These are phyloP conservation scores for Chaetoderma sp. DNA, from an alignment of 2,888 invertebrate species.

Conservation along the genomic window DNA sequence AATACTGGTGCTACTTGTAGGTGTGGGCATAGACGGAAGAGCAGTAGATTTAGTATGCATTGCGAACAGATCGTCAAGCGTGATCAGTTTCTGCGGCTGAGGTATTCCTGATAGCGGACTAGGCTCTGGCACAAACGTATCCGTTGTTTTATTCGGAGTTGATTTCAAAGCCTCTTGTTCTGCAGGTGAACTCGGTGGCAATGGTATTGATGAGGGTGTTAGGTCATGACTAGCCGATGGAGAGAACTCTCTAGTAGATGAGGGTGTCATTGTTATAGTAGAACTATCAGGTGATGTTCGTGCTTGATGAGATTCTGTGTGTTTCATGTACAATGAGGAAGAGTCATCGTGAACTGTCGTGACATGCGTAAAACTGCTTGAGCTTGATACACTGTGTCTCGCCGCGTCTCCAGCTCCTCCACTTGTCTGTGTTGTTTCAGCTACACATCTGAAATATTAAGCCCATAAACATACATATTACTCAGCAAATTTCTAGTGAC, in stretches of 20 bases:
- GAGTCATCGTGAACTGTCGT: slow-evolving; percentile 52
- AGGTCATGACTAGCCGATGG: slow-evolving; percentile 30
- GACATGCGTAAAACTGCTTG: slow-evolving; percentile 63
- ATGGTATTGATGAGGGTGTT: slow-evolving; percentile 56
- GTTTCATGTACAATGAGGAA: slow-evolving; percentile 51
- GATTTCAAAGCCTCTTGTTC: slow-evolving; percentile 54
- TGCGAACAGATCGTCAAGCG: neutral
- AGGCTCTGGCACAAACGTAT: neutral
- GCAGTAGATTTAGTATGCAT: neutral
- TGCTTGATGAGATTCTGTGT: slow-evolving; percentile 39
- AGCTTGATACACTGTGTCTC: slow-evolving; percentile 50
- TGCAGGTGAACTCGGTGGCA: slow-evolving; percentile 47
- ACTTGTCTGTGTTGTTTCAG: neutral
- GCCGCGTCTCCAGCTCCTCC: no score
- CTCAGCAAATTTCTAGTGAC: slow-evolving; percentile 10
- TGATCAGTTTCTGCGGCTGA: neutral
- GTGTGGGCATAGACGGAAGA: neutral
- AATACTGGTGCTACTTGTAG: neutral
- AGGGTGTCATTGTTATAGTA: slow-evolving; percentile 48
- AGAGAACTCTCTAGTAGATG: slow-evolving; percentile 2
- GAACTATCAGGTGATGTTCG: slow-evolving; percentile 39
- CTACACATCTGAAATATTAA: neutral
- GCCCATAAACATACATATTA: slow-evolving; percentile 13
- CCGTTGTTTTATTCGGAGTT: slow-evolving; percentile 30
- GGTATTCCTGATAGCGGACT: neutral